Base-by-base conservation (phyloP, 2,888 invertebrate genomes). In the Orchestes rusci region DNA sequence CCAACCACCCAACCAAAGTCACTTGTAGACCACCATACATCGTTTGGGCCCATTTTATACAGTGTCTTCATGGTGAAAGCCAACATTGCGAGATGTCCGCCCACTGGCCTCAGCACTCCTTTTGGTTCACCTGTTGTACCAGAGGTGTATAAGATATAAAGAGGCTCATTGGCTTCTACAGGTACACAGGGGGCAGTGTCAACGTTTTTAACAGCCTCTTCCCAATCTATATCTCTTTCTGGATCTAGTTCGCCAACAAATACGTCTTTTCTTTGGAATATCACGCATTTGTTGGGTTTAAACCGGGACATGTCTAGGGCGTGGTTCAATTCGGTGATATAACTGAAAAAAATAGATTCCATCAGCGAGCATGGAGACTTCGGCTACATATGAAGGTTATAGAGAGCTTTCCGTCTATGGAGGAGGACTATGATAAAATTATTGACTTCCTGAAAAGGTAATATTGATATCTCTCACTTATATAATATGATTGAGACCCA, bases 1-100 rank as follows among this genome's bases (percentile, higher is more conserved):
- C 94, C 94, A 1, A 94, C 93, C 1, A 94, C 93, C 91, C 91
- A 91, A 8, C 91, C 91, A 39, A 87, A 74, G 60, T 86, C 86
- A 29, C 93, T 93, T 0, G 90, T 89, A 10, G 85, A 83, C 91
- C 93, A 95, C 82, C 93, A 94, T 19, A 83, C 78, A 15, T 92
- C 90, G 8, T 82, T 79, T 4, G 77, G 75, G 29, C 76, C 73
- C 61, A 90, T 72, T 1, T 86, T 91, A 59, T 93, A 95, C 31
- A 93, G 76, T 0, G 77, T 74, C 51, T 77, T 77, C 82, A 95
- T 83, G 0, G 85, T 79, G 84, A 92, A 94, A 60, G 85, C 80
- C 3, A 95, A 69, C 0, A 82, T 80, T 0, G 85, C 92, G 28
- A 94, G 79, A 59, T 95, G 92, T 0, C 88, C 87, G 0, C 91